phyloP scores from a whole-genome alignment of 2,113 vertebrate species.

The Holacanthus passer region DNA sequence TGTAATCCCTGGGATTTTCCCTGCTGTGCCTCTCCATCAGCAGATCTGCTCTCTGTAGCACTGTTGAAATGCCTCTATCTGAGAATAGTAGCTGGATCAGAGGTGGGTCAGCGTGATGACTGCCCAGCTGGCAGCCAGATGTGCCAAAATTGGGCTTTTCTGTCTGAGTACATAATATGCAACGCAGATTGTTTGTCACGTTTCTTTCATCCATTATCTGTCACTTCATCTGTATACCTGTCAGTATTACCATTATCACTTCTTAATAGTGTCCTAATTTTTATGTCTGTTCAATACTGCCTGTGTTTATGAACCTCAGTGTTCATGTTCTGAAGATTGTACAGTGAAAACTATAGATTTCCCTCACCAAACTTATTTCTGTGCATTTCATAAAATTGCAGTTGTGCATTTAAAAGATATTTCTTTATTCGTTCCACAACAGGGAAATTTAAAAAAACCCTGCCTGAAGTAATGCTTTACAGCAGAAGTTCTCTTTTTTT shows the following conservation, averaged over 20 bases:
- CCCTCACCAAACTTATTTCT: background rate
- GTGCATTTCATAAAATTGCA: slow-evolving; percentile 27
- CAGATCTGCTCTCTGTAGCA: slow-evolving; percentile 7
- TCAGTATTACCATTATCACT: background rate
- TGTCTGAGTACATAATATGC: background rate
- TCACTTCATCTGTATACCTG: background rate
- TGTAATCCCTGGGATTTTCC: background rate
- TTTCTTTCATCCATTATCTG: slow-evolving; percentile 5
- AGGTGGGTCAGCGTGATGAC: slow-evolving; percentile 25
- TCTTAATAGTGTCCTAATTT: background rate
- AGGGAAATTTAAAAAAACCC: too few relatives aligned
- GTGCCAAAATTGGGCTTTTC: slow-evolving; percentile 6
- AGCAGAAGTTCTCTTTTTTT: background rate
- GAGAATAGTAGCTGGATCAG: slow-evolving; percentile 28
- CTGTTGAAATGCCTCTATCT: background rate
- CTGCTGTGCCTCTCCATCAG: slow-evolving; percentile 21
- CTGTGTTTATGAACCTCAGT: background rate
- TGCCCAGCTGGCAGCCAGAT: slow-evolving; percentile 27
- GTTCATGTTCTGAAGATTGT: background rate
- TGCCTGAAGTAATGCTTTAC: background rate
- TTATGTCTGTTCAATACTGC: background rate
- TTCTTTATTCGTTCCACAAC: too few relatives aligned
- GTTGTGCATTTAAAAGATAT: slow-evolving; percentile 21
- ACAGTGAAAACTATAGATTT: background rate
- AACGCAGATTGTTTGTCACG: background rate